Percentiles rank a stretch among this genome's conserved stretches.
These are phyloP conservation scores for Pantherophis guttatus DNA, from an alignment of 2,113 vertebrate species.

Conservation along the genomic window DNA sequence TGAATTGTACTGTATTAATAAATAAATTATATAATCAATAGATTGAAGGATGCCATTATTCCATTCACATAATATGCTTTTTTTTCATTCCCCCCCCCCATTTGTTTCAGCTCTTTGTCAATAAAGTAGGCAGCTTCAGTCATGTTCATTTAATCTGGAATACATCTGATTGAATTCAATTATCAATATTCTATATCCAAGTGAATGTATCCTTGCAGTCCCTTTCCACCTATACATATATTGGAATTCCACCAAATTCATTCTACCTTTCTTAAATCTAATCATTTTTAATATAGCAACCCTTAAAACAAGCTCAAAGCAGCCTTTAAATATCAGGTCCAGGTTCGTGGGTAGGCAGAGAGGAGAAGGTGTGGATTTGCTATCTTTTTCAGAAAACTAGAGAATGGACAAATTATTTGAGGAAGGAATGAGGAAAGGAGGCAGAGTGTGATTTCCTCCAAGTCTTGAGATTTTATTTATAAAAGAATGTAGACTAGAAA, in stretches of 20 bases:
- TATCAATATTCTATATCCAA: not conserved
- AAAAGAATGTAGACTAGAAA: not conserved
- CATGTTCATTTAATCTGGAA: not conserved
- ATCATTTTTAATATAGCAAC: not conserved
- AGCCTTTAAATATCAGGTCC: not conserved
- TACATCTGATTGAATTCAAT: not conserved
- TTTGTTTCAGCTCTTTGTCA: not conserved
- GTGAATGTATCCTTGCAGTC: not conserved
- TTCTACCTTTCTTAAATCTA: not conserved
- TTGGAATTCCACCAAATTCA: not conserved
- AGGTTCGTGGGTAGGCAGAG: not conserved
- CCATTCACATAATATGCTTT: not conserved
- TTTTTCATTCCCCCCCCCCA: not conserved
- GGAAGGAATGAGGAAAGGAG: not conserved
- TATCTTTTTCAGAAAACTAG: not conserved
- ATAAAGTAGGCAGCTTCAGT: not conserved
- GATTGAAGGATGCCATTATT: not conserved
- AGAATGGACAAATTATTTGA: not conserved
- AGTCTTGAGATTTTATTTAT: not conserved
- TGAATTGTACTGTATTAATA: not conserved
- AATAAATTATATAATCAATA: not conserved
- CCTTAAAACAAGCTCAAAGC: not conserved
- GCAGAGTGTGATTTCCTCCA: not conserved
- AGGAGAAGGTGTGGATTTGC: not conserved
- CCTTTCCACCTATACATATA: not conserved